Conservation (phyloP, 2,888 invertebrate genomes). For the Aquatica leii region DNA sequence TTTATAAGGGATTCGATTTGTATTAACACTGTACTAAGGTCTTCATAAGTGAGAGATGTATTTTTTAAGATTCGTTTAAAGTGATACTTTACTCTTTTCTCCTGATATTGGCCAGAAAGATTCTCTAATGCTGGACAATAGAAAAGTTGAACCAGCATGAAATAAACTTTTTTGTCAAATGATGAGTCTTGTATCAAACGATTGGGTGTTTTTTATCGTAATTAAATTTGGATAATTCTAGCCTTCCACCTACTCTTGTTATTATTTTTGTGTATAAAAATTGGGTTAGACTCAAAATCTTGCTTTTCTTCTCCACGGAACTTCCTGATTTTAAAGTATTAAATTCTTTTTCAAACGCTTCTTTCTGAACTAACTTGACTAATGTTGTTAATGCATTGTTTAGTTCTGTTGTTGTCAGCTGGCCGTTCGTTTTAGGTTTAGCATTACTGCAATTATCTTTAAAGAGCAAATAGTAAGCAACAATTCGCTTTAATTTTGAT, state of each 20-base stretch:
- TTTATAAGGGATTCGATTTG: too few species aligned
- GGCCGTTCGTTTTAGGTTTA: background rate
- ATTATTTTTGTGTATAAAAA: slow-evolving; percentile 33
- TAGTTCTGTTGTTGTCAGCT: background rate
- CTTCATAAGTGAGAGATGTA: too few species aligned
- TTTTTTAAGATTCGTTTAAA: background rate
- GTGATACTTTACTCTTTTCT: background rate
- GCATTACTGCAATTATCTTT: background rate
- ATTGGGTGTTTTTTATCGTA: slow-evolving; percentile 31
- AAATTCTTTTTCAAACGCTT: slow-evolving; percentile 12
- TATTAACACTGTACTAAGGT: too few species aligned
- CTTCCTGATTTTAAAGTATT: background rate
- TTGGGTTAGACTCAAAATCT: background rate
- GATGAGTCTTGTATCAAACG: slow-evolving; percentile 19
- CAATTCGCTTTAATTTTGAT: background rate
- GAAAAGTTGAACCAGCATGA: slow-evolving; percentile 32
- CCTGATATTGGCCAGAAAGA: slow-evolving; percentile 16
- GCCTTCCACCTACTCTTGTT: slow-evolving; percentile 36
- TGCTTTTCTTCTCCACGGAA: background rate
- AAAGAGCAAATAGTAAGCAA: background rate
- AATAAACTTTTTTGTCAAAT: slow-evolving; percentile 11
- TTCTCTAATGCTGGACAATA: slow-evolving; percentile 37
- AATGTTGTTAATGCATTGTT: background rate
- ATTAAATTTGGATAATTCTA: slow-evolving; percentile 20
- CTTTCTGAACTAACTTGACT: background rate